A percentile compares a stretch with the other conserved stretches of the same genome.
Conservation (phyloP, 2,888 invertebrate genomes). For the Xestia rhomboidea region DNA sequence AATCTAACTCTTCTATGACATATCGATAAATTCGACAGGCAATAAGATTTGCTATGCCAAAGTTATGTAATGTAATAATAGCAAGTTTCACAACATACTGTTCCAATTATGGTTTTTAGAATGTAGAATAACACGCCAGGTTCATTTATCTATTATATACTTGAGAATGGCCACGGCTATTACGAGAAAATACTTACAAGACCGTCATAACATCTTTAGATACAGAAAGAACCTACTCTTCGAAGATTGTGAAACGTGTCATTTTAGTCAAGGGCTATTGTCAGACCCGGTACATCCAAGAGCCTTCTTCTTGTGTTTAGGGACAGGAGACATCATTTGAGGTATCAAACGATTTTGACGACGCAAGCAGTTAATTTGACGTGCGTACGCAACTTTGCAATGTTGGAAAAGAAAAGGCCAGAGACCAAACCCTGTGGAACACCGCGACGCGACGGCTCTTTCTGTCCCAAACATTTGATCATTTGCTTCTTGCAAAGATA, state of each 20-base stretch:
- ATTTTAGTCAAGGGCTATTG: slow-evolving; percentile 2
- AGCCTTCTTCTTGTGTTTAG: background rate
- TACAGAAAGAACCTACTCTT: background rate
- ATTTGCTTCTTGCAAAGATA: slow-evolving; percentile 4
- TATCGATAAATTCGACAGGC: background rate
- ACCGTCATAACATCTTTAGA: slow-evolving; percentile 4
- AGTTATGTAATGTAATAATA: background rate
- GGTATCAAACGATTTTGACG: slow-evolving; percentile 1
- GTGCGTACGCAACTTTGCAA: background rate
- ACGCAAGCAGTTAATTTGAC: slow-evolving; percentile 4
- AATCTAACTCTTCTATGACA: background rate
- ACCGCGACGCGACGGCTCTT: background rate
- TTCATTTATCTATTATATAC: slow-evolving; percentile 19
- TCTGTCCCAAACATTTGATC: slow-evolving; percentile 1
- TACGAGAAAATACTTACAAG: slow-evolving; percentile 39
- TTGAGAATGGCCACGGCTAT: slow-evolving; percentile 18
- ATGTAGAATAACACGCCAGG: background rate
- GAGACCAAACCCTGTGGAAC: slow-evolving; percentile 7
- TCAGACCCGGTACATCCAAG: background rate
- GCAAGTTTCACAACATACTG: slow-evolving; percentile 6
- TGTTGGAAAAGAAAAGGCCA: slow-evolving; percentile 1
- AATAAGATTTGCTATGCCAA: slow-evolving; percentile 1
- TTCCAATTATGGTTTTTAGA: slow-evolving; percentile 5
- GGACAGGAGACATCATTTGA: background rate
- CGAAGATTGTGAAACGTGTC: background rate